Conservation (phyloP, 1,140 invertebrate genomes). For the Rhysida immarginata region DNA sequence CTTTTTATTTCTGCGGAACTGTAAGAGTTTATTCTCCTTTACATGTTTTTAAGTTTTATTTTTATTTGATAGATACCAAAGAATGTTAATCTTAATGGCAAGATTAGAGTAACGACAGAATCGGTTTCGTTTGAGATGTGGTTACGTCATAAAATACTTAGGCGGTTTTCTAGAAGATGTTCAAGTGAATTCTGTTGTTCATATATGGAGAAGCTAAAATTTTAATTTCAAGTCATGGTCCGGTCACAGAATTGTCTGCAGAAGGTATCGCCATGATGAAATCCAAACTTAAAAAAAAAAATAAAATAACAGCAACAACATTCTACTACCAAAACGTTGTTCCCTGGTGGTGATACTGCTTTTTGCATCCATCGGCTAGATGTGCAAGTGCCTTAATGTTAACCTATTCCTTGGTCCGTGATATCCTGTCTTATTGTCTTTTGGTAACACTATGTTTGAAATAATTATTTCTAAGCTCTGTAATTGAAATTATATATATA, state of each 20-base stretch:
- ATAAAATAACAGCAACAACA: too few relatives aligned
- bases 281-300: too few relatives aligned
- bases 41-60: too few relatives aligned
- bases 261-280: background rate
- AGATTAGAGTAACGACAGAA: too few relatives aligned
- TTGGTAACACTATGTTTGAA: background rate
- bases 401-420: background rate
- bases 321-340: background rate
- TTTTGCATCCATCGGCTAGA: background rate
- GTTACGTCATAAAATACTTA: background rate
- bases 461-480: background rate
- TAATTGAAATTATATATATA: background rate
- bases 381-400: constrained; percentile 8
- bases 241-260: background rate
- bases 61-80: background rate
- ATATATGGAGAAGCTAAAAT: background rate
- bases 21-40: too few relatives aligned
- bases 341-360: background rate
- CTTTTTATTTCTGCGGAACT: too few relatives aligned
- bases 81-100: background rate
- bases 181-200: background rate
- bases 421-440: background rate
- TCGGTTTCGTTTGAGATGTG: too few relatives aligned
- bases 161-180: background rate
- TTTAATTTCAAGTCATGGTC: background rate